phyloP scores from a whole-genome alignment of 1,140 invertebrate species.

The Bombyx mandarina region DNA sequence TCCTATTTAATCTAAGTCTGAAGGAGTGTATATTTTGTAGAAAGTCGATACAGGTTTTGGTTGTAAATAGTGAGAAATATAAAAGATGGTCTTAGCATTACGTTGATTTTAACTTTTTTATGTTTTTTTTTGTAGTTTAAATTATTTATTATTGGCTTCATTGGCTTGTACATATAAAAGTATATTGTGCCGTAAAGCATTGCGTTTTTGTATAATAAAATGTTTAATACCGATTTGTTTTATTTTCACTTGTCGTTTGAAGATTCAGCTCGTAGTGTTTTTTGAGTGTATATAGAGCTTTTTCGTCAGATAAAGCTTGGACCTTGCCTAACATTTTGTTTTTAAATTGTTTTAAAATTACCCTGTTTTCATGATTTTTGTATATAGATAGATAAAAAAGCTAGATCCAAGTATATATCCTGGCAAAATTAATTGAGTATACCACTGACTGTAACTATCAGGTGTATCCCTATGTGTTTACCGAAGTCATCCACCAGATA shows the following conservation, averaged over 20 bases:
- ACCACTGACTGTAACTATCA: no score
- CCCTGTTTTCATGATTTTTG: no score
- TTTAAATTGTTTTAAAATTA: slow-evolving; percentile 15
- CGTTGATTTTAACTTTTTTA: slow-evolving; percentile 20
- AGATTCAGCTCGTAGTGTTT: no score
- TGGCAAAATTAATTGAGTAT: no score
- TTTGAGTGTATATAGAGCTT: no score
- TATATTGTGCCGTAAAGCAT: slow-evolving; percentile 21
- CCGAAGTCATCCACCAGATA: no score
- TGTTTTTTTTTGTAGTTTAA: slow-evolving; percentile 22
- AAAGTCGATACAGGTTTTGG: slow-evolving; percentile 12
- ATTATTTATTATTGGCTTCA: slow-evolving; percentile 34
- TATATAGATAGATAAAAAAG: no score
- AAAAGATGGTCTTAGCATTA: slow-evolving; percentile 14
- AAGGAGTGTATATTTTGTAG: slow-evolving; percentile 23
- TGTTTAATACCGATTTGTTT: slow-evolving; percentile 13
- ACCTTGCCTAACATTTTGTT: background rate
- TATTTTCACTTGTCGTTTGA: background rate
- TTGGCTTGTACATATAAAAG: slow-evolving; percentile 30
- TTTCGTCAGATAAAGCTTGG: no score
- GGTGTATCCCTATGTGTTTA: no score
- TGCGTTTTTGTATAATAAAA: slow-evolving; percentile 27
- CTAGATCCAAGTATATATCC: no score
- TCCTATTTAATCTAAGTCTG: slow-evolving; percentile 52
- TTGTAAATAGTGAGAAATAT: slow-evolving; percentile 27